These are phyloP conservation scores for Hippocampus abdominalis DNA, from an alignment of 2,113 vertebrate species.

Conservation along the genomic window DNA sequence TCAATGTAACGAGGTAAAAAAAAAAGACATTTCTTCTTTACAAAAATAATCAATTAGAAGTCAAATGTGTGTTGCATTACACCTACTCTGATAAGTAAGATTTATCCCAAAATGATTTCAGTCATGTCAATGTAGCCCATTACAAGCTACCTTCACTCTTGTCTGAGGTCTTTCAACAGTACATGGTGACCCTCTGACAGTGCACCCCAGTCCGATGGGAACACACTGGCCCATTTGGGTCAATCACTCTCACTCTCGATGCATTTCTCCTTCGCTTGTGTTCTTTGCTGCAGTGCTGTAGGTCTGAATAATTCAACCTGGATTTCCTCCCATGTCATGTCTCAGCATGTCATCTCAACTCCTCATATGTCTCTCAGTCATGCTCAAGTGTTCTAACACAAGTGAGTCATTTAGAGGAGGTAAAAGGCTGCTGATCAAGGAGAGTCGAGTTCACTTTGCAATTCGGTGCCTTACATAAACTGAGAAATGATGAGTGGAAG, in stretches of 20 bases:
- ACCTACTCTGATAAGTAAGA: background rate
- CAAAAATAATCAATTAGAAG: background rate
- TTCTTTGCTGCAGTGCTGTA: slow-evolving; percentile 52
- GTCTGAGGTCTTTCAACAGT: slow-evolving; percentile 34
- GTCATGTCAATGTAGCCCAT: background rate
- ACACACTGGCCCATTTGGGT: slow-evolving; percentile 57
- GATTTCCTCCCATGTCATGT: slow-evolving; percentile 64
- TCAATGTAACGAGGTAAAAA: background rate
- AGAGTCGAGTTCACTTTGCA: slow-evolving; percentile 67
- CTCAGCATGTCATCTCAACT: slow-evolving; percentile 58
- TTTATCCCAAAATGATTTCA: background rate
- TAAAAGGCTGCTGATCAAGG: slow-evolving; percentile 64
- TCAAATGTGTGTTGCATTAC: background rate
- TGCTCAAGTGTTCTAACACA: slow-evolving; percentile 69
- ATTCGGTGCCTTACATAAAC: slow-evolving; percentile 67
- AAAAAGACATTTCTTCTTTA: background rate
- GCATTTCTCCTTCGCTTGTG: slow-evolving; percentile 13
- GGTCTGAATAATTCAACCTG: slow-evolving; percentile 71
- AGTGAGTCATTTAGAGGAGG: slow-evolving; percentile 74
- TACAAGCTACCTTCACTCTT: slow-evolving; percentile 1
- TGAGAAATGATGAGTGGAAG: slow-evolving; percentile 46
- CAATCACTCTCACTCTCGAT: slow-evolving; percentile 34
- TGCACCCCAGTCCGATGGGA: slow-evolving; percentile 51
- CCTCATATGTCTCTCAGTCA: slow-evolving; percentile 60
- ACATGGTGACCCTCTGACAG: slow-evolving; percentile 31